These are phyloP conservation scores for Caloenas nicobarica DNA, from an alignment of 2,113 vertebrate species.

Conservation along the genomic window DNA sequence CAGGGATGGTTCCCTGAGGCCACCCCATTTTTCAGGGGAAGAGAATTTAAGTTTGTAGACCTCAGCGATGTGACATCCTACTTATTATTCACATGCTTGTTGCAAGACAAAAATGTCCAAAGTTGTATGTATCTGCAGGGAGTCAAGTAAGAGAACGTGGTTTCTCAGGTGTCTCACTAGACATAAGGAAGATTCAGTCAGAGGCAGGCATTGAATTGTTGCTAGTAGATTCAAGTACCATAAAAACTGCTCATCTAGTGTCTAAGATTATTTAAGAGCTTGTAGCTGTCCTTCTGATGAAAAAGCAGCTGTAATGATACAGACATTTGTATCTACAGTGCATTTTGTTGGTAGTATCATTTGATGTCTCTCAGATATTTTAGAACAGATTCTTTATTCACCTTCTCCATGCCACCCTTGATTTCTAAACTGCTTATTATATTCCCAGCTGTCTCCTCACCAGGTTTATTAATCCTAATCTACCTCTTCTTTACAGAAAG, in stretches of 20 bases:
- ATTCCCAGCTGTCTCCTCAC: background rate
- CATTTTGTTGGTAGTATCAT: background rate
- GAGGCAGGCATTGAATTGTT: background rate
- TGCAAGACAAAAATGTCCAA: background rate
- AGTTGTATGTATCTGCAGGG: background rate
- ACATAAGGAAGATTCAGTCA: background rate
- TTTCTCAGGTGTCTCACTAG: background rate
- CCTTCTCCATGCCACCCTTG: background rate
- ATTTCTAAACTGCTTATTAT: background rate
- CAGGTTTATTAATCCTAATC: background rate
- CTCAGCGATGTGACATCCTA: background rate
- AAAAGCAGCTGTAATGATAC: background rate
- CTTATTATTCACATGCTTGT: background rate
- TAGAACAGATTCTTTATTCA: background rate
- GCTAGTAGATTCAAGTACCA: background rate
- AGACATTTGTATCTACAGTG: background rate
- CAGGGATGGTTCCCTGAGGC: background rate
- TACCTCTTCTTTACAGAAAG: background rate
- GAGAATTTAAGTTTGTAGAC: background rate
- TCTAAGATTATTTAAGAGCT: background rate
- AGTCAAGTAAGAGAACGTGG: background rate
- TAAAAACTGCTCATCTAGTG: background rate
- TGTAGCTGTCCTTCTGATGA: background rate
- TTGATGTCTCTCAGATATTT: constrained; percentile 6
- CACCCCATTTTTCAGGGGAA: background rate